These are phyloP conservation scores for Agrilus planipennis DNA, from an alignment of 1,140 invertebrate species.

Conservation along the genomic window DNA sequence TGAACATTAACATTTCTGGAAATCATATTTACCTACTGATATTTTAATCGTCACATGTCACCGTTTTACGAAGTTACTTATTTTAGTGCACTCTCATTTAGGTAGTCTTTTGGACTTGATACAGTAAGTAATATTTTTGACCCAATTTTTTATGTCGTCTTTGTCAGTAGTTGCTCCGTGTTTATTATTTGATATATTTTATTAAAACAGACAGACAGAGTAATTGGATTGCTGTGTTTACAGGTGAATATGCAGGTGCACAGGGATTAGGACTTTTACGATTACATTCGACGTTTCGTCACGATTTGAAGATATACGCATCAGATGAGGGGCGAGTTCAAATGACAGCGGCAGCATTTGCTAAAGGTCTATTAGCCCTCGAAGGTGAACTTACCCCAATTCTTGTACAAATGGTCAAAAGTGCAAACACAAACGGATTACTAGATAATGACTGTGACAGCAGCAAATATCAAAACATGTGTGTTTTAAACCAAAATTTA, in stretches of 20 bases:
- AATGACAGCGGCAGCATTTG: constrained; percentile 99
- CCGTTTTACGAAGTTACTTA: too few species aligned
- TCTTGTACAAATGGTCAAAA: constrained; percentile 99
- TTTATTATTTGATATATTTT: too few species aligned
- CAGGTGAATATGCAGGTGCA: constrained; percentile 78
- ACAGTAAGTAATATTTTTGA: too few species aligned
- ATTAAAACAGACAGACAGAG: too few species aligned
- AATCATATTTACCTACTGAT: too few species aligned
- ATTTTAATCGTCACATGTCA: too few species aligned
- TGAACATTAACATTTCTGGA: too few species aligned
- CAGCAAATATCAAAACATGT: constrained; percentile 92
- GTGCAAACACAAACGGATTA: constrained; percentile 95
- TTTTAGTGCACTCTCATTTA: too few species aligned
- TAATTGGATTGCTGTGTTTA: constrained; percentile 3
- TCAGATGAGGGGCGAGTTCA: constrained; percentile 98
- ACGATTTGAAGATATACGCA: constrained; percentile 99
- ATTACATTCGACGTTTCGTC: constrained; percentile 94
- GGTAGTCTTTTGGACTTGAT: too few species aligned
- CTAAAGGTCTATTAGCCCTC: constrained; percentile 91
- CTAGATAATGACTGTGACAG: constrained; percentile 97
- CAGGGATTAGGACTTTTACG: constrained; percentile 86
- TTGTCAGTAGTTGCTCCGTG: too few species aligned
- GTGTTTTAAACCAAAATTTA: constrained; percentile 36
- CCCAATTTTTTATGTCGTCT: too few species aligned
- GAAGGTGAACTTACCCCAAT: constrained; percentile 99